Evolutionary conservation across 2,888 invertebrate genomes (phyloP).

Genomic region (Fragum sueziense): DNA sequence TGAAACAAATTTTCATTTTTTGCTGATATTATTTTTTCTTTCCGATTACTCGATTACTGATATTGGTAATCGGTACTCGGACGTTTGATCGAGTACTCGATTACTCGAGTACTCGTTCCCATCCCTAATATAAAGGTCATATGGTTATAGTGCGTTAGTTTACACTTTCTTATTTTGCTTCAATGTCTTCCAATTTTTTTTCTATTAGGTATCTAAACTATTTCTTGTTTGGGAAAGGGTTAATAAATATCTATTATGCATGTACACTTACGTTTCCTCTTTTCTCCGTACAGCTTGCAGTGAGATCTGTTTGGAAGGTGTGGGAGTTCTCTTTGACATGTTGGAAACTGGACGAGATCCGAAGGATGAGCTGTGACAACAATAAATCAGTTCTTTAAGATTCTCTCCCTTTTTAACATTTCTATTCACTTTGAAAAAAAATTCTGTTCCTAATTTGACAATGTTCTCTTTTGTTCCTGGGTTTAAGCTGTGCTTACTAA

Average conservation of each 20-base stretch:
- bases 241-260: not conserved
- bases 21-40: no score
- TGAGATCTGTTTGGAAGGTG: conserved; percentile 74
- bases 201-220: not conserved
- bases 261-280: conserved; percentile 64
- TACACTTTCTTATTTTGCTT: no score
- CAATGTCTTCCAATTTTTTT: no score
- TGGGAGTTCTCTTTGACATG: conserved; percentile 62
- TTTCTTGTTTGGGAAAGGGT: not conserved
- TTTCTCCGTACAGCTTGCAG: conserved; percentile 71
- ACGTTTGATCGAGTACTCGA: no score
- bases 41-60: no score
- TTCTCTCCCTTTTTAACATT: not conserved
- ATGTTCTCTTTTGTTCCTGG: no score
- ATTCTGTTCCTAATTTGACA: not conserved
- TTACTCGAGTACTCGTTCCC: no score
- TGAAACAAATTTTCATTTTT: no score
- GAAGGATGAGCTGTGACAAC: conserved; percentile 40
- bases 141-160: no score
- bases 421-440: not conserved
- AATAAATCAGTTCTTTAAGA: not conserved
- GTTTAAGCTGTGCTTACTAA: no score
- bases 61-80: no score
- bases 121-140: no score
- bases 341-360: conserved; percentile 56